Evolutionary conservation across 2,797 vertebrate species (phyloP).

Genomic region (Iguana delicatissima): DNA sequence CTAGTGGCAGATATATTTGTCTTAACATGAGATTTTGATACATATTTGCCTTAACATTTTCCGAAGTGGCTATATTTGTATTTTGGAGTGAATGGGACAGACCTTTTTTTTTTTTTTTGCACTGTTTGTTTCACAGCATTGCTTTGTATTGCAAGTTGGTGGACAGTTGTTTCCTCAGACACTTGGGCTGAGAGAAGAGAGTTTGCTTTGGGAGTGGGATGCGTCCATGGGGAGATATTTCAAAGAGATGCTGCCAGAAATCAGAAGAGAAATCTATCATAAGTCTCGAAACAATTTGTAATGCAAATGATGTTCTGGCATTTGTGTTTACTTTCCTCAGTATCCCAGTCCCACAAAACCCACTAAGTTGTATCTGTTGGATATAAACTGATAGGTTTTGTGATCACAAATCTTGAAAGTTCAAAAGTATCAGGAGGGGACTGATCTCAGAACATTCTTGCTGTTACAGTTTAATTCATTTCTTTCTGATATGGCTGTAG

Average conservation of each 20-base stretch:
- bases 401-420: fast-evolving
- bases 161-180: slow-evolving; percentile 1
- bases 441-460: background rate
- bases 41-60: slow-evolving; percentile 36
- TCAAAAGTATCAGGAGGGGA: background rate
- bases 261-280: slow-evolving; percentile 16
- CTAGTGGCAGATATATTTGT: slow-evolving; percentile 2
- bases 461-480: background rate
- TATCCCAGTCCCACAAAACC: background rate
- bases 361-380: background rate
- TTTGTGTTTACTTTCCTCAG: slow-evolving; percentile 14
- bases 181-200: background rate
- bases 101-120: background rate
- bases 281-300: background rate
- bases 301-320: slow-evolving; percentile 6
- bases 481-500: fast-evolving
- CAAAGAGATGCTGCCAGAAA: background rate
- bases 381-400: background rate
- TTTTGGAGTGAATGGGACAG: slow-evolving; percentile 12
- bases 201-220: background rate
- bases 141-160: background rate
- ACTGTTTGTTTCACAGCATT: background rate
- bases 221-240: slow-evolving; percentile 17
- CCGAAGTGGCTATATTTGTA: background rate
- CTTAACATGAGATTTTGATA: slow-evolving; percentile 53